A percentile compares a stretch with the other conserved stretches of the same genome.
These are phyloP conservation scores for Drosophila teissieri DNA, from an alignment of 1,140 invertebrate species.

Conservation along the genomic window DNA sequence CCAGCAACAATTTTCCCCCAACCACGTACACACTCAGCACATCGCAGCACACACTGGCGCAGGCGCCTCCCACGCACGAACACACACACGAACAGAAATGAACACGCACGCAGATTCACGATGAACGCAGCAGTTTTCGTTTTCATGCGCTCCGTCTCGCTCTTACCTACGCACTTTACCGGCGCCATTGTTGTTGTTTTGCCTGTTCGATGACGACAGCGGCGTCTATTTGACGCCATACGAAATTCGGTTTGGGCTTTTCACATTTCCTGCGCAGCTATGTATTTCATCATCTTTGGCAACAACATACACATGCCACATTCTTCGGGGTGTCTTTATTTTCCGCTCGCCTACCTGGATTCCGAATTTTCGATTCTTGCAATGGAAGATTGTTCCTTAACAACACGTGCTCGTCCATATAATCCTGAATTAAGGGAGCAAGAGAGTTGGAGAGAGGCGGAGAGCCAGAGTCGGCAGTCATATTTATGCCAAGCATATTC, in stretches of 20 bases:
- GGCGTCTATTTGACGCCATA: slow-evolving; percentile 53
- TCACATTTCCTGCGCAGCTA: slow-evolving; percentile 39
- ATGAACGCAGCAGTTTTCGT: slow-evolving; percentile 74
- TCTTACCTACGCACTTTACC: slow-evolving; percentile 21
- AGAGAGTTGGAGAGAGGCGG: neutral
- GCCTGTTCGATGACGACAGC: slow-evolving; percentile 43
- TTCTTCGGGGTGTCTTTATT: slow-evolving; percentile 4
- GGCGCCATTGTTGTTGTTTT: slow-evolving; percentile 8
- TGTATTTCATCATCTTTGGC: slow-evolving; percentile 51
- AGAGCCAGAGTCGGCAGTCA: neutral
- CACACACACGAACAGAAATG: neutral
- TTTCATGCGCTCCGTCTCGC: slow-evolving; percentile 26
- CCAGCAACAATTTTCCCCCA: slow-evolving; percentile 33
- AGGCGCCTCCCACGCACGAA: neutral
- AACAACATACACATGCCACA: slow-evolving; percentile 18
- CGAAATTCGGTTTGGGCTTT: slow-evolving; percentile 39
- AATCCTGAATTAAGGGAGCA: slow-evolving; percentile 14
- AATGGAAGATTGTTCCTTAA: slow-evolving; percentile 34
- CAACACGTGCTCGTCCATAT: slow-evolving; percentile 31
- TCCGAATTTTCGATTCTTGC: neutral
- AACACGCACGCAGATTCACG: slow-evolving; percentile 38
- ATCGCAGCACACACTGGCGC: neutral
- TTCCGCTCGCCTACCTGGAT: slow-evolving; percentile 24
- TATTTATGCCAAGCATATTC: too few species aligned
- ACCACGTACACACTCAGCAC: neutral